Evolutionary conservation across 2,113 vertebrate genomes (phyloP).

Genomic region (Tachycineta bicolor): DNA sequence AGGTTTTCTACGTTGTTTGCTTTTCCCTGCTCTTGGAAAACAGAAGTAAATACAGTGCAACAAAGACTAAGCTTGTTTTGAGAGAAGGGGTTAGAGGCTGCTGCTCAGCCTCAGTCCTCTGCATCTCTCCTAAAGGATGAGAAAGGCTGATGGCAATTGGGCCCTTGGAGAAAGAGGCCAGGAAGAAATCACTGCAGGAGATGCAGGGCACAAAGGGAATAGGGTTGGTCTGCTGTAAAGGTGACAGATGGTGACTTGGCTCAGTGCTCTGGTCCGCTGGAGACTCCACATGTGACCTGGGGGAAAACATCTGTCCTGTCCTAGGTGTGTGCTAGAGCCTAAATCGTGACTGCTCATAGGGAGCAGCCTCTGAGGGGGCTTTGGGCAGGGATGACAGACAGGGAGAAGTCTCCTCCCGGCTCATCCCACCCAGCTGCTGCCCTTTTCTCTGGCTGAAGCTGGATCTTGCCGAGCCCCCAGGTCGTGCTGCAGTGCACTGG

Average conservation of each 20-base stretch:
- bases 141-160: not conserved
- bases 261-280: not conserved
- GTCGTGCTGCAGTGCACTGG: not conserved
- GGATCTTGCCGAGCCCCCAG: not conserved
- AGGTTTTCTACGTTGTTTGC: constrained; percentile 70
- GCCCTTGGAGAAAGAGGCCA: not conserved
- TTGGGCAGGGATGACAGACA: not conserved
- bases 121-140: not conserved
- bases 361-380: not conserved
- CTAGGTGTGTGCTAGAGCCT: not conserved
- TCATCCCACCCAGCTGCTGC: not conserved
- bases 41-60: constrained; percentile 17
- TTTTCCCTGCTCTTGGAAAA: constrained; percentile 71
- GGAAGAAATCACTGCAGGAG: not conserved
- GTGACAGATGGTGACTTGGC: not conserved
- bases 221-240: not conserved
- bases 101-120: not conserved
- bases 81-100: not conserved
- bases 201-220: not conserved
- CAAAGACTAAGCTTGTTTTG: not conserved
- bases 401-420: not conserved
- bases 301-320: not conserved
- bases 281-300: not conserved
- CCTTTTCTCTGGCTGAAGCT: not conserved
- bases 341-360: not conserved